Base-by-base conservation (phyloP, 2,888 invertebrate species). In the Dryobota labecula region DNA sequence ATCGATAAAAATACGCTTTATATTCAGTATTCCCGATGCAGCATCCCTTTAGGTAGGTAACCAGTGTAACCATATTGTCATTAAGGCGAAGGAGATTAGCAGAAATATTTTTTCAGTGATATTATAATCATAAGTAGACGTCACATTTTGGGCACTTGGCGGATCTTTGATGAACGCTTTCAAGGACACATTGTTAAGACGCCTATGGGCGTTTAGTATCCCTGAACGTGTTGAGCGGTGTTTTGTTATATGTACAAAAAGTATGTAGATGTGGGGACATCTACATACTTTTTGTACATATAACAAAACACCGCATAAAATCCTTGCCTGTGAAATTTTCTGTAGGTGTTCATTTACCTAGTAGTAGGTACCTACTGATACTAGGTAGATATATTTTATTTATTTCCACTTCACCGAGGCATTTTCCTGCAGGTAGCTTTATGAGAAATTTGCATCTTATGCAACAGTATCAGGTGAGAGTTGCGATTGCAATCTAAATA, bases 401-500 rank as follows among this genome's bases (percentile, higher is more conserved):
- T 54, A 51, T 36, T 45, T 61, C 24, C 3, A 70, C 45, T 58
- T 24, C 51, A 58, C 51, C 18, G 0, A 33, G 3, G 68, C 57
- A 77, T 70, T 60, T 56, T 27, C 30, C 15, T 38, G n/a, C 24
- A 30, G 45, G 24, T 27, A 66, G 38, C 4, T 70, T 76, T 70
- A 62, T 57, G 47, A 56, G 56, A 54, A 13, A 65, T 78, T 80
- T 76, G 70, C 70, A 66, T 78, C 54, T 73, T 73, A 70, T 68
- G 53, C 58, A 66, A 70, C 45, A 58, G 78, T 65, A 70, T 68
- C 76, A 81, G 84, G 70, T 75, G 70, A 67, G 75, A 74, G 54
- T 74, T 82, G 62, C 58, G 84, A 83, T 82, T 79, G 79, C 78
- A 73, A 74, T 86, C 84, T 84, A 87, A 89, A 89, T 88, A 89